phyloP scores from a whole-genome alignment of 2,888 invertebrate species.

The Ectobius pallidus region DNA sequence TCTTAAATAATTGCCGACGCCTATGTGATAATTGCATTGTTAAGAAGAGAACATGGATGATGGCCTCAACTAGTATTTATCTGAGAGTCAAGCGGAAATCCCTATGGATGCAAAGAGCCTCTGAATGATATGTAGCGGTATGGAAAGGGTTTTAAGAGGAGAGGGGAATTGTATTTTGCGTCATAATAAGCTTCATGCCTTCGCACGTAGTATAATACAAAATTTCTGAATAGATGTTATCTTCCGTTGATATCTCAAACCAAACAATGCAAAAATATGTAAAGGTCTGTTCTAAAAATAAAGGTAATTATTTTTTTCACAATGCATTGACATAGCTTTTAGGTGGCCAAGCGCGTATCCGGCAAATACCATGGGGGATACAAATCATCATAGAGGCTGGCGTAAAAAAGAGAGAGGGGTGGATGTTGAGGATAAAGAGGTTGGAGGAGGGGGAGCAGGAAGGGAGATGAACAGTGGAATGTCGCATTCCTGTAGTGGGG shows the following conservation, averaged over 20 bases:
- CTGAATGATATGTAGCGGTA: background rate
- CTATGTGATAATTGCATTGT: too few species aligned
- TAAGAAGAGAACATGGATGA: too few species aligned
- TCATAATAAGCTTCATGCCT: background rate
- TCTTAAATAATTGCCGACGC: too few species aligned
- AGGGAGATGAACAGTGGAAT: constrained; percentile 10
- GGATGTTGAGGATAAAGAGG: background rate
- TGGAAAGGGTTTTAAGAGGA: background rate
- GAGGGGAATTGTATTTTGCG: too few species aligned
- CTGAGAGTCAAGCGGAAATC: too few species aligned
- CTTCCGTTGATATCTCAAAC: constrained; percentile 2
- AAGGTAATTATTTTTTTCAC: constrained; percentile 14
- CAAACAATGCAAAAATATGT: constrained; percentile 1
- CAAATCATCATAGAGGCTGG: background rate
- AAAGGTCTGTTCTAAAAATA: constrained; percentile 16
- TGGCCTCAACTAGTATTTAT: too few species aligned
- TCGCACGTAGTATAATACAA: constrained; percentile 10
- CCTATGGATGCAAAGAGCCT: background rate
- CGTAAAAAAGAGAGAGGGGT: background rate
- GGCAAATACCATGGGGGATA: constrained; percentile 2
- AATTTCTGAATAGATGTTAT: constrained; percentile 13
- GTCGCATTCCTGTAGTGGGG: constrained; percentile 20
- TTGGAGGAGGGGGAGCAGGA: background rate
- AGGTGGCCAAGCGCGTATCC: constrained; percentile 23
- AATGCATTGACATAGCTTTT: constrained; percentile 21